A percentile compares a stretch with the other conserved stretches of the same genome.
These are phyloP conservation scores for Choristoneura fumiferana DNA, from an alignment of 1,140 invertebrate species.

Conservation along the genomic window DNA sequence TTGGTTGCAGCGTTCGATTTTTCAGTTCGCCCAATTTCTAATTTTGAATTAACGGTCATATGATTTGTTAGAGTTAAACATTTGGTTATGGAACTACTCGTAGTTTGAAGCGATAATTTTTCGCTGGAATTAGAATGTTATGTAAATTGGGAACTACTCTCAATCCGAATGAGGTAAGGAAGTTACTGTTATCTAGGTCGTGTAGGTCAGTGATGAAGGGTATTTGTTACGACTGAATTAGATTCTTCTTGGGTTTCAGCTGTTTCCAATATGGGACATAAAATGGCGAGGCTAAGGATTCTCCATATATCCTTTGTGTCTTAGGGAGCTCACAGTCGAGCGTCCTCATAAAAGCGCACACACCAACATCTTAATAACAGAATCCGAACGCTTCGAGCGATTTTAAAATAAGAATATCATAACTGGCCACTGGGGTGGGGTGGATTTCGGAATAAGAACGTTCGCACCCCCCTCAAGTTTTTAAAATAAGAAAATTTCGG, in stretches of 20 bases:
- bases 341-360: constrained; percentile 56
- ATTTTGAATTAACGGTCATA: constrained; percentile 22
- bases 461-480: constrained; percentile 64
- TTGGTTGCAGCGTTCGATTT: constrained; percentile 48
- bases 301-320: constrained; percentile 63
- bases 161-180: constrained; percentile 23
- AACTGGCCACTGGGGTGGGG: constrained; percentile 63
- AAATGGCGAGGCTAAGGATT: no score
- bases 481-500: constrained; percentile 76
- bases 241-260: not conserved
- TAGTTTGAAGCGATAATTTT: not conserved
- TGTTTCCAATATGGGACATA: constrained; percentile 12
- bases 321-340: constrained; percentile 38
- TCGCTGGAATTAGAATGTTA: not conserved
- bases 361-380: constrained; percentile 68
- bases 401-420: constrained; percentile 76
- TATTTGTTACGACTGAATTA: constrained; percentile 17
- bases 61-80: not conserved
- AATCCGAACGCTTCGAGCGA: constrained; percentile 68
- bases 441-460: constrained; percentile 69
- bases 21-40: constrained; percentile 23
- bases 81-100: no score
- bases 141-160: constrained; percentile 31
- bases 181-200: constrained; percentile 35
- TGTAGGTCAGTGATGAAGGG: constrained; percentile 42